Percentiles rank a stretch among this genome's conserved stretches.
Conservation (phyloP, 30 jellyfish, hydroid and myxozoan species). For the Nemopilema nomurai region DNA sequence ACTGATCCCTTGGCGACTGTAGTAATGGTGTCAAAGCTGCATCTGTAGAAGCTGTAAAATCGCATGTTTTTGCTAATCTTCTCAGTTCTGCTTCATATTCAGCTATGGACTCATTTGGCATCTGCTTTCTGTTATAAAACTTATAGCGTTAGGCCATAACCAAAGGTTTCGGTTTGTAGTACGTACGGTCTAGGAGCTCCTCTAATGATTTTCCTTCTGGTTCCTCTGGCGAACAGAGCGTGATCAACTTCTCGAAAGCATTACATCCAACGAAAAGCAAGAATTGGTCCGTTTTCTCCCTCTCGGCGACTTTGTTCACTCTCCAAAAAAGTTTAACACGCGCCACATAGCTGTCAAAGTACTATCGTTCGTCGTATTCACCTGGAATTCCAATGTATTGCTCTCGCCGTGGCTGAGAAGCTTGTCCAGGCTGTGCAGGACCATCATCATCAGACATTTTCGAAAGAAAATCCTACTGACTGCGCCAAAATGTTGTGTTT, state of each 20-base stretch:
- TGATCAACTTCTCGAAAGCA: conserved; percentile 50
- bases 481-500: conserved; percentile 22
- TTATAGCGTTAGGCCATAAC: conserved; percentile 65
- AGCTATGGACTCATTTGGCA: conserved; percentile 9
- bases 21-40: conserved; percentile 32
- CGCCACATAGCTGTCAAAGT: conserved; percentile 43
- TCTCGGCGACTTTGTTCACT: conserved; percentile 55
- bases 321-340: conserved; percentile 49
- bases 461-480: conserved; percentile 28
- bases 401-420: conserved; percentile 36
- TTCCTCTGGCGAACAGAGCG: conserved; percentile 65
- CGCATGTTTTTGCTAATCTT: conserved; percentile 67
- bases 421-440: conserved; percentile 30
- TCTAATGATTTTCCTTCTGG: conserved; percentile 56
- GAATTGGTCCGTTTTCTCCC: conserved; percentile 51
- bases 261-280: conserved; percentile 58
- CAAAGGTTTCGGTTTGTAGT: conserved; percentile 62
- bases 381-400: conserved; percentile 46
- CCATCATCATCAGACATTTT: conserved; percentile 31
- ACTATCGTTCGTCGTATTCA: conserved; percentile 51
- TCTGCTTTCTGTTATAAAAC: conserved; percentile 67
- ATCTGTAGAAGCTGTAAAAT: conserved; percentile 58
- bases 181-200: too few species aligned
- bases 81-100: conserved; percentile 61
- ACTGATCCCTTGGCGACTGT: not conserved